Base-by-base conservation (phyloP, 2,888 invertebrate species). In the Gymnosoma rotundatum region DNA sequence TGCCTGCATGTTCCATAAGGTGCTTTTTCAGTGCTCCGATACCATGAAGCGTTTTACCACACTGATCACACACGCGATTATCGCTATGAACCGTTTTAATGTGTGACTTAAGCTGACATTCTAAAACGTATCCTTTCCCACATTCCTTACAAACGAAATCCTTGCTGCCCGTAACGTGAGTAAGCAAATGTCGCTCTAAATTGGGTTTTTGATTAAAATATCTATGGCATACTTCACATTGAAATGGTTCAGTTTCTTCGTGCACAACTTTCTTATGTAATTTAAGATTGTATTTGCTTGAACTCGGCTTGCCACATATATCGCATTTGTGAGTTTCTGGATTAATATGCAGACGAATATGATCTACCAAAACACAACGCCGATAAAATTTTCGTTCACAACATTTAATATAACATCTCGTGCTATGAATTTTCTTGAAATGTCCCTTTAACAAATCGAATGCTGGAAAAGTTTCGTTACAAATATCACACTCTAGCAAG, bases 81-180 rank as follows among this genome's bases (percentile, higher is more conserved):
- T 61, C 83, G 54, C 56, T 85, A 67, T 67, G 85, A 0, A 84
- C 88, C 58, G 83, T 87, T 74, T 45, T 85, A 36, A 66, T 84
- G 67, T 85, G 87, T 21, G 58, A 83, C 54, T 79, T 87, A 16
- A 84, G 86, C 56, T 69, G 86, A 50, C 52, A 76, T 67, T 76
- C 84, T 42, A 78, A 69, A 45, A 86, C 73, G 21, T 74, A 83
- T 0, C 87, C 86, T 52, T 88, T 88, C 2, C 87, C 87, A 36
- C 88, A 88, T 25, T 87, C 85, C 3, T 87, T 83, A 60, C 88
- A 88, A n/a, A 87, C 83, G 54, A 83, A 86, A 32, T 88, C 86
- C 9, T 78, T 85, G 56, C 56, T 81, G 1, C 85, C 76, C 9
- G 78, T 85, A 12, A 58, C 74, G 58, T 88, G 88, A 9, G 83